Percentiles rank a stretch among this genome's conserved stretches.
Conservation (phyloP, 2,113 vertebrate genomes). For the Paramisgurnus dabryanus region DNA sequence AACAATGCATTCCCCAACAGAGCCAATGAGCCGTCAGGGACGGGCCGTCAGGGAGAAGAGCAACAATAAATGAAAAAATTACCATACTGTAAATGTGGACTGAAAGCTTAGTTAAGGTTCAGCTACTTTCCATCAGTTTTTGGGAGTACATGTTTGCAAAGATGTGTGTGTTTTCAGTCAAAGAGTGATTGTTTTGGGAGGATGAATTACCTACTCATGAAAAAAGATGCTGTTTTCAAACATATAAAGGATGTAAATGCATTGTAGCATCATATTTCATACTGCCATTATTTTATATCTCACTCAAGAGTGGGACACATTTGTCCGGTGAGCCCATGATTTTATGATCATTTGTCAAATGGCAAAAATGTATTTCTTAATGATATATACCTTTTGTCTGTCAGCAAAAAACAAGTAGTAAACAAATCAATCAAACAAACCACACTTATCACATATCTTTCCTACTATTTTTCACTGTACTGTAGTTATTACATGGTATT, state of each 20-base stretch:
- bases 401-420: not conserved
- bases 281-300: conserved; percentile 20
- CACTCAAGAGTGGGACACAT: conserved; percentile 10
- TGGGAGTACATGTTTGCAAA: not conserved
- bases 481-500: conserved; percentile 8
- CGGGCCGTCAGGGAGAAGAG: not conserved
- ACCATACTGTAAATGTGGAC: conserved; percentile 24
- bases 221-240: conserved; percentile 22
- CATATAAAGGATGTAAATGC: conserved; percentile 19
- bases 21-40: conserved; percentile 16
- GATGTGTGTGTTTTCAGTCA: not conserved
- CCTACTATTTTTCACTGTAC: not conserved
- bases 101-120: conserved; percentile 31
- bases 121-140: not conserved
- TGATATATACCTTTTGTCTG: no score
- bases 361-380: not conserved
- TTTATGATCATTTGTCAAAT: not conserved
- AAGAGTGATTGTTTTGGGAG: conserved; percentile 8
- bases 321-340: not conserved
- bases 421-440: not conserved
- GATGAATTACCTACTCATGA: conserved; percentile 14
- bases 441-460: not conserved
- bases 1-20: conserved; percentile 30
- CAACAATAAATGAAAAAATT: conserved; percentile 16
- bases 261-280: conserved; percentile 33